These are phyloP conservation scores for Petaurus breviceps DNA, from an alignment of 2,113 vertebrate species.

Conservation along the genomic window DNA sequence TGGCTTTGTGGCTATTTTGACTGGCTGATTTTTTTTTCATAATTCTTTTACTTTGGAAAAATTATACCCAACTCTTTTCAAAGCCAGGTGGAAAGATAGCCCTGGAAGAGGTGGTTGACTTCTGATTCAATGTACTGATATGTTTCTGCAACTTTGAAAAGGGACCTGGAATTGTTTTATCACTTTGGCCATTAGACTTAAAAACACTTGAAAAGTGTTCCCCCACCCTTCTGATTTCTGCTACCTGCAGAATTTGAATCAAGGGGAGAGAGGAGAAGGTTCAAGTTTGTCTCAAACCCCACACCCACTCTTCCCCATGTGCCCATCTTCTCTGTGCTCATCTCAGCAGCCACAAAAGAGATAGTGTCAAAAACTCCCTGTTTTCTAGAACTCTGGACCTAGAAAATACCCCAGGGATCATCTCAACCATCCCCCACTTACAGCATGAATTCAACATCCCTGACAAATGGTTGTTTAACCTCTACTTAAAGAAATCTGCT, in stretches of 20 bases:
- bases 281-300: background rate
- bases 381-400: background rate
- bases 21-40: background rate
- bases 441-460: background rate
- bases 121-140: background rate
- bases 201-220: constrained; percentile 27
- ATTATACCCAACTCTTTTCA: constrained; percentile 36
- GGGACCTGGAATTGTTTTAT: background rate
- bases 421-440: background rate
- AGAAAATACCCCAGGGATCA: background rate
- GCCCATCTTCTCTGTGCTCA: background rate
- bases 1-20: background rate
- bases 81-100: background rate
- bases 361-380: background rate
- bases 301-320: background rate
- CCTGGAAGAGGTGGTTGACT: background rate
- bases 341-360: background rate
- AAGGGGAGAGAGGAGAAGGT: background rate
- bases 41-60: constrained; percentile 35
- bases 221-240: constrained; percentile 35
- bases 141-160: constrained; percentile 37
- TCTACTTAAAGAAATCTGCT: background rate
- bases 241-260: constrained; percentile 45
- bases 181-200: background rate
- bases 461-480: background rate